Evolutionary conservation across 2,113 vertebrate genomes (phyloP), one percentile per base, ranked within the genome.

Genomic region (Perognathus longimembris): DNA sequence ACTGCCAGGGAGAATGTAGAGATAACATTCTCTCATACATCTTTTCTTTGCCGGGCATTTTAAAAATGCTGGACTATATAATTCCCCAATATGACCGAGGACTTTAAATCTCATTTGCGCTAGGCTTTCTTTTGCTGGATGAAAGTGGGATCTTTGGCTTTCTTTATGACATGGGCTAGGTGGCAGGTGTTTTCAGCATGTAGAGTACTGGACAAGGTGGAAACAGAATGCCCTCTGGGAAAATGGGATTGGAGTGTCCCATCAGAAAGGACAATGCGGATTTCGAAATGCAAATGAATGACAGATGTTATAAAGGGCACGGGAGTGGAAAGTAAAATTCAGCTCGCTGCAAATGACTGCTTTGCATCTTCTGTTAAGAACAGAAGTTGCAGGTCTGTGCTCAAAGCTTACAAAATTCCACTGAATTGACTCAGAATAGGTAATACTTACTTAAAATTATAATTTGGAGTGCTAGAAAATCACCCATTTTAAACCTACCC

Each of bases 41-140:
- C 32, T 59, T 78, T 71, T 75, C n/a, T 36, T 87, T 74, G 34
- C 34, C n/a, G 59, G 70, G 92, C 90, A 85, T 85, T 84, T 85
- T 92, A 66, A 83, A 86, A 77, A 90, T 17, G 4, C 61, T 88
- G 89, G 21, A 75, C 63, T 30, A 26, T 30, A 26, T 71, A 80
- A 88, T 64, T 75, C 57, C 64, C 30, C 42, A 88, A 14, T 64
- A 26, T 45, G 34, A 69, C 59, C 64, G 63, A 73, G 42, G 18
- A 74, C 18, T 64, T 3, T 38, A 74, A 74, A 26, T 22, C 4
- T 93, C 5, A 77, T 78, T 93, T 85, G 76, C 85, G 71, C 50
- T 76, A 50, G 32, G 30, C 7, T 92, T 66, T 34, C 30, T 11
- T 83, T 67, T 84, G 30, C 26, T 80, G 10, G 38, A 77, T 61